Evolutionary conservation across 1,140 invertebrate species (phyloP), one percentile per base, ranked within the genome.

Genomic region (Meloidogyne floridensis): DNA sequence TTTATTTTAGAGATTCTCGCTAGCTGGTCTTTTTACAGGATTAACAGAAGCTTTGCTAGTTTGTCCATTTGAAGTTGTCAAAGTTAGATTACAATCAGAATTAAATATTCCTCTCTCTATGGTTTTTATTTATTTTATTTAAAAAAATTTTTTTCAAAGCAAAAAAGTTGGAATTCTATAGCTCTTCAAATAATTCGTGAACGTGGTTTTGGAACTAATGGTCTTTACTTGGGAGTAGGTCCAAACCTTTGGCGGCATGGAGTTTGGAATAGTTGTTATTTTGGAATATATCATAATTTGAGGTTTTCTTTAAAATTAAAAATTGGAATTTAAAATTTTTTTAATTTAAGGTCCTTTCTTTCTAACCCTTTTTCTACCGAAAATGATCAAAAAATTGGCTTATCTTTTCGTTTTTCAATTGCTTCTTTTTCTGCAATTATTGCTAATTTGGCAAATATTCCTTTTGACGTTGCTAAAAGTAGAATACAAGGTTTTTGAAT

Each of bases 381-480:
- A 53, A 53, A 53, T 4, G 11, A 73, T 13, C 3, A 13, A 3
- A 15, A 73, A 53, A 15, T 43, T 43, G 15, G 42, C 1, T 78
- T 78, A 13, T 2, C 20, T 18, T 91, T 93, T 42, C 94, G 94
- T 90, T 92, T 95, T 2, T 90, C 92, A 6, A 93, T 96, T 81
- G 95, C 95, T 72, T 95, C 96, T 87, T 91, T 92, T 32, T 94
- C 95, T 18, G 95, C 95, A 9, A 94, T 93, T 0, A 87, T 96
- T 15, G 94, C 93, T 32, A 96, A 95, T 0, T 93, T 93, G 87
- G 91, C 95, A 43, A 97, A 97, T 90, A 96, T 96, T 91, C 95
- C 95, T 43, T 97, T 96, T 91, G 96, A 97, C 90, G 96, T 97
- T 4, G 96, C 95, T 8, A 97, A 97, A 91, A 96, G 94, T 87